Conservation (phyloP, 2,113 vertebrate species). For the Balaeniceps rex region DNA sequence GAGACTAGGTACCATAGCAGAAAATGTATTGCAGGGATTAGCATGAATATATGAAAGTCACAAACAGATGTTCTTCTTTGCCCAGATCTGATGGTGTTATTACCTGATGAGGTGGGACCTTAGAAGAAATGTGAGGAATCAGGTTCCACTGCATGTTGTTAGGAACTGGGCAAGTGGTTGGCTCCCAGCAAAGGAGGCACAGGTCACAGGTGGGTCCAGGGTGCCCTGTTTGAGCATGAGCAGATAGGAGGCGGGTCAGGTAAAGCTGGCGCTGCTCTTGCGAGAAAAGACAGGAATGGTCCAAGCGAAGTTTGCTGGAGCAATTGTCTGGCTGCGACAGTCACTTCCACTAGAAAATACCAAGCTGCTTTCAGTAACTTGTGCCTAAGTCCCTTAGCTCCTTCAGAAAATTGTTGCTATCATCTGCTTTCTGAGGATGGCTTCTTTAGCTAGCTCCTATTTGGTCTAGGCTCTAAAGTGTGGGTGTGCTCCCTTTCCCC, state of each 20-base stretch:
- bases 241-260: not conserved
- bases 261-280: not conserved
- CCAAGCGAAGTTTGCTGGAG: not conserved
- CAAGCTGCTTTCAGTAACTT: not conserved
- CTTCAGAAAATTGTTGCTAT: not conserved
- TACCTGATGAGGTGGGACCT: not conserved
- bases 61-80: not conserved
- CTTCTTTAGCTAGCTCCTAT: not conserved
- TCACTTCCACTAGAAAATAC: not conserved
- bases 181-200: not conserved
- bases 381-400: not conserved
- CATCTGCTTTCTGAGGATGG: not conserved
- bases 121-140: not conserved
- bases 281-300: not conserved
- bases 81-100: not conserved
- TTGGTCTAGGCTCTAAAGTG: not conserved
- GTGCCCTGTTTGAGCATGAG: not conserved
- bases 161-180: not conserved
- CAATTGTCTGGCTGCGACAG: not conserved
- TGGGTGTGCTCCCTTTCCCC: not conserved
- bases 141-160: rapidly evolving
- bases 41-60: not conserved
- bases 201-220: not conserved
- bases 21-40: not conserved
- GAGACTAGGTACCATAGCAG: not conserved